Percentiles rank a stretch among this genome's conserved stretches.
Evolutionary conservation across 2,888 invertebrate genomes (phyloP).

Genomic region (Sisyra nigra): DNA sequence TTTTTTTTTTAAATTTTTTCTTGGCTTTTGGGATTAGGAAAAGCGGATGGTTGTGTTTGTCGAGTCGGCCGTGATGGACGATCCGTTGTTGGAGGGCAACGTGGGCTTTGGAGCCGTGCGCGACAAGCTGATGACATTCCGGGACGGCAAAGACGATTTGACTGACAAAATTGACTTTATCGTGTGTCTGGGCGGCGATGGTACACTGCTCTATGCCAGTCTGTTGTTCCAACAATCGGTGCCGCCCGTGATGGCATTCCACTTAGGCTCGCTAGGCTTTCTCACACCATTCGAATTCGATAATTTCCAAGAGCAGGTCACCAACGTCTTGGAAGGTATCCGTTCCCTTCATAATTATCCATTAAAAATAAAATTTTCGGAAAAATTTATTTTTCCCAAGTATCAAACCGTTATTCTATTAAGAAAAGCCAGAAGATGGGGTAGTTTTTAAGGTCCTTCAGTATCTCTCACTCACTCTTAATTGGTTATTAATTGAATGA

Average conservation of each 20-base stretch:
- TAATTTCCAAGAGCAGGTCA: constrained; percentile 87
- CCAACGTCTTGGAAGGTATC: constrained; percentile 80
- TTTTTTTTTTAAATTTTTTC: constrained; percentile 7
- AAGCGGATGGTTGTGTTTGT: constrained; percentile 94
- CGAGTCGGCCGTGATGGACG: constrained; percentile 80
- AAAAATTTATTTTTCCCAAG: background rate
- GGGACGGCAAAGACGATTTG: constrained; percentile 83
- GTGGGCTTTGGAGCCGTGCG: constrained; percentile 57
- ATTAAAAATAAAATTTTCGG: background rate
- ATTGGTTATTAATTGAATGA: too few relatives aligned
- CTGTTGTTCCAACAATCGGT: constrained; percentile 91
- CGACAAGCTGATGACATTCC: constrained; percentile 72
- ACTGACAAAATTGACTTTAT: constrained; percentile 96
- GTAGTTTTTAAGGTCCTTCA: too few relatives aligned
- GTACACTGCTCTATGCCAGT: constrained; percentile 90
- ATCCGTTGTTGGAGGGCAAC: constrained; percentile 58
- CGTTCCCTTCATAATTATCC: constrained; percentile 6
- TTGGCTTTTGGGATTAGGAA: too few relatives aligned
- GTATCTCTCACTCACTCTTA: too few relatives aligned
- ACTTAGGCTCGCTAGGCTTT: constrained; percentile 90
- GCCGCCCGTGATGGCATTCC: constrained; percentile 96
- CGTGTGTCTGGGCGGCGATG: constrained; percentile 91
- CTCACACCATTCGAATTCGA: constrained; percentile 91
- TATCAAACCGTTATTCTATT: too few relatives aligned
- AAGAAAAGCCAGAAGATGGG: too few relatives aligned